Evolutionary conservation across 2,113 vertebrate genomes (phyloP).

Genomic region (Tragelaphus scriptus): DNA sequence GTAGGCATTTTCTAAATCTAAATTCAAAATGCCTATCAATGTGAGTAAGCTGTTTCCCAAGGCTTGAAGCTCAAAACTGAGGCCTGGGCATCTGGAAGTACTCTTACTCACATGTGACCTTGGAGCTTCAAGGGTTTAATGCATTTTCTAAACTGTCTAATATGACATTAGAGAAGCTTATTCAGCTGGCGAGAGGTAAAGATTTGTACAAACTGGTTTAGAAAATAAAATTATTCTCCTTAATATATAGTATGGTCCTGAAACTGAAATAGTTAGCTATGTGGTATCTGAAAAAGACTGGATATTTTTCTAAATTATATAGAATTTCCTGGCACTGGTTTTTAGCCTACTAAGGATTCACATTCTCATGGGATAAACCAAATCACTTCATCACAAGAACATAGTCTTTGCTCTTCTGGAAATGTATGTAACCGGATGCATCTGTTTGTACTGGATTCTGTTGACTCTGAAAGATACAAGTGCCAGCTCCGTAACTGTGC

Average conservation of each 20-base stretch:
- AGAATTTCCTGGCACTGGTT: neutral
- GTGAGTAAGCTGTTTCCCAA: constrained; percentile 31
- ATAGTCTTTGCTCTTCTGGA: neutral
- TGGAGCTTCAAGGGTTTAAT: constrained; percentile 36
- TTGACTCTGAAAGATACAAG: neutral
- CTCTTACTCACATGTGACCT: constrained; percentile 27
- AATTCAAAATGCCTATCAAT: constrained; percentile 50
- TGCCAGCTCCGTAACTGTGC: neutral
- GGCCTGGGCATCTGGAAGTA: constrained; percentile 11
- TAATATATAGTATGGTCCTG: neutral
- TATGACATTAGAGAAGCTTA: constrained; percentile 27
- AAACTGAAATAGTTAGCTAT: neutral
- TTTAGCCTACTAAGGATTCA: neutral
- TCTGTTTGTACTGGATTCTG: neutral
- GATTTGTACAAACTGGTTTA: neutral
- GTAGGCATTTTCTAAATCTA: neutral
- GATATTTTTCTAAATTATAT: neutral
- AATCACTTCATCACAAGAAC: neutral
- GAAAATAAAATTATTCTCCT: constrained; percentile 16
- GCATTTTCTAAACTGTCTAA: neutral
- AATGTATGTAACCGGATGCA: neutral
- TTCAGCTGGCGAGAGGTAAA: neutral
- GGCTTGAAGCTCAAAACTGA: neutral
- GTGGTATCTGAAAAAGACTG: neutral
- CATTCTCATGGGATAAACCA: neutral